phyloP scores from a whole-genome alignment of 2,113 vertebrate genomes.

The Periophthalmodon schlosseri region DNA sequence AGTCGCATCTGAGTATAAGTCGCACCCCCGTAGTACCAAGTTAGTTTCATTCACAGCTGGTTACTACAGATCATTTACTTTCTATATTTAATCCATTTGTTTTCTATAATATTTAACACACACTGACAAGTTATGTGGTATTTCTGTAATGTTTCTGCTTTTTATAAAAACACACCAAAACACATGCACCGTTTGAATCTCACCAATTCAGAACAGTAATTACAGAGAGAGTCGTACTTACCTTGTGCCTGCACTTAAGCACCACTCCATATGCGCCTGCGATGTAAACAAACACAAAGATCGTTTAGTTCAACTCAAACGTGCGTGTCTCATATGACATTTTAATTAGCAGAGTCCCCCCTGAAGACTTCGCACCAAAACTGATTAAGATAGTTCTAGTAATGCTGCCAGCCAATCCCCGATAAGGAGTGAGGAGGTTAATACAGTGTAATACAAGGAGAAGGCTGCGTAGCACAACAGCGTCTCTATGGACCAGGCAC shows the following conservation, averaged over 20 bases:
- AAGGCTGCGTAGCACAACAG: not conserved
- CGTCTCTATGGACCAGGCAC: not conserved
- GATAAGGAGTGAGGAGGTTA: constrained; percentile 2
- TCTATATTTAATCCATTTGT: not conserved
- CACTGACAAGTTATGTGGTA: not conserved
- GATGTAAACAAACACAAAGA: constrained; percentile 23
- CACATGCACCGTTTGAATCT: not conserved
- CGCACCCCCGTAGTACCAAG: too few species aligned
- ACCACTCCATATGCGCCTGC: constrained; percentile 99
- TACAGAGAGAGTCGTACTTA: constrained; percentile 68
- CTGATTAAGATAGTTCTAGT: not conserved
- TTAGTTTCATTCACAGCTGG: not conserved
- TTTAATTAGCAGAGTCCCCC: not conserved
- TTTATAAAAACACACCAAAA: not conserved
- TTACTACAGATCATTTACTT: not conserved
- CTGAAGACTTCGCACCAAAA: not conserved
- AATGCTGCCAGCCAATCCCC: not conserved
- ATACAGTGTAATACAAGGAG: not conserved
- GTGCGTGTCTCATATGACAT: not conserved
- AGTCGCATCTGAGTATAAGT: too few species aligned
- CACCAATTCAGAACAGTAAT: not conserved
- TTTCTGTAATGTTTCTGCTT: not conserved
- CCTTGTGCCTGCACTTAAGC: constrained; percentile 99
- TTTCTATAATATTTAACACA: not conserved
- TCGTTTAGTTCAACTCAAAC: constrained; percentile 5